These are phyloP conservation scores for Acipenser oxyrinchus DNA, from an alignment of 2,797 vertebrate genomes.

Conservation along the genomic window DNA sequence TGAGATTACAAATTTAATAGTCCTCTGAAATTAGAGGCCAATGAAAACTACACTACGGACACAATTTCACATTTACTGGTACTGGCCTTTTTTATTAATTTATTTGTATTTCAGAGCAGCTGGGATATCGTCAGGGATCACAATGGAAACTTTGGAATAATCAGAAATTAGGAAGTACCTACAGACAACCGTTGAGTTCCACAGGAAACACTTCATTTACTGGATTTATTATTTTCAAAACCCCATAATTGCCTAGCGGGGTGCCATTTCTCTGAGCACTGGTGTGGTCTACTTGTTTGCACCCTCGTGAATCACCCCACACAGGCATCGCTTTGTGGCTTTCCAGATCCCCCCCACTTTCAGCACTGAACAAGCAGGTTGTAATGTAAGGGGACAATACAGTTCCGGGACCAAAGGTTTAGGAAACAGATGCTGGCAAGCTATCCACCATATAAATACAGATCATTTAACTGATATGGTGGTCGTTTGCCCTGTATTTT, in stretches of 20 bases:
- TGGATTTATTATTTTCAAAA: slow-evolving; percentile 58
- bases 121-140: slow-evolving; percentile 21
- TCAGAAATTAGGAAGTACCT: slow-evolving; percentile 50
- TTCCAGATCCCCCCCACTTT: slow-evolving; percentile 19
- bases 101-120: slow-evolving; percentile 5
- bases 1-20: too few species aligned
- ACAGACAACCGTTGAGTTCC: slow-evolving; percentile 18
- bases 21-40: too few species aligned
- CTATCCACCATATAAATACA: background rate
- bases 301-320: slow-evolving; percentile 14
- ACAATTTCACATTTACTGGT: too few species aligned
- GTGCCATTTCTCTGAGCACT: slow-evolving; percentile 29
- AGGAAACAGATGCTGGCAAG: slow-evolving; percentile 4
- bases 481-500: too few species aligned
- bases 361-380: slow-evolving; percentile 11
- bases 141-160: slow-evolving; percentile 42
- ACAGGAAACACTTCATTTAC: slow-evolving; percentile 57
- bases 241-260: slow-evolving; percentile 53
- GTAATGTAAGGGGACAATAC: slow-evolving; percentile 11
- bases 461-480: too few species aligned
- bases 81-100: too few species aligned
- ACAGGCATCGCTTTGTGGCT: slow-evolving; percentile 16
- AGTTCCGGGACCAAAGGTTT: slow-evolving; percentile 5
- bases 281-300: slow-evolving; percentile 24
- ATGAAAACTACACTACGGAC: too few species aligned